phyloP scores from a whole-genome alignment of 2,797 vertebrate species.

The Threskiornis aethiopicus region DNA sequence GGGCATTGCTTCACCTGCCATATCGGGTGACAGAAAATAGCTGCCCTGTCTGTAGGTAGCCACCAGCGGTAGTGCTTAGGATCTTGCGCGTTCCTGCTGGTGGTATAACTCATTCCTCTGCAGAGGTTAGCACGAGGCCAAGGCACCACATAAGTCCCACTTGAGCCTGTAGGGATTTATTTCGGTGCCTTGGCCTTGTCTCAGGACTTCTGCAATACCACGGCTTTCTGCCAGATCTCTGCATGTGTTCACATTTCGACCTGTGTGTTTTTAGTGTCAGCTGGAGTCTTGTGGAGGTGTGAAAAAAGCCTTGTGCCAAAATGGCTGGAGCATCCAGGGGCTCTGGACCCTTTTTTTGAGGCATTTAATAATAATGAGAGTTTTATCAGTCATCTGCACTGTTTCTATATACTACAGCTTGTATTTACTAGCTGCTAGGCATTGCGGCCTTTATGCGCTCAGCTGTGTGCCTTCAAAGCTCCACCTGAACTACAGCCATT shows the following conservation, averaged over 20 bases:
- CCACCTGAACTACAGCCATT: background rate
- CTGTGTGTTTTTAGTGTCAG: conserved; percentile 35
- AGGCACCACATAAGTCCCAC: conserved; percentile 41
- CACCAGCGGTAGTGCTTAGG: background rate
- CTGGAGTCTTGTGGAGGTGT: background rate
- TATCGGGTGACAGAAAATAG: background rate
- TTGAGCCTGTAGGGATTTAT: conserved; percentile 50
- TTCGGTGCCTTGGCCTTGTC: conserved; percentile 47
- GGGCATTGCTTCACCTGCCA: conserved; percentile 39
- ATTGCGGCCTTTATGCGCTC: background rate
- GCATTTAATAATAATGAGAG: background rate
- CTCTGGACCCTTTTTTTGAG: background rate
- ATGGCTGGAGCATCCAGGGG: background rate
- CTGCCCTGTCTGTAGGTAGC: background rate
- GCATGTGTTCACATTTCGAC: background rate
- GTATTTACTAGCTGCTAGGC: background rate
- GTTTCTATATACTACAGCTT: background rate
- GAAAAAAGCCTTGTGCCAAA: conserved; percentile 10
- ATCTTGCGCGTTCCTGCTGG: background rate
- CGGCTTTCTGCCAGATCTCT: conserved; percentile 5
- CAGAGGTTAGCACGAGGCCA: conserved; percentile 14
- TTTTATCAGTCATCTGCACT: background rate
- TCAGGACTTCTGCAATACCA: conserved; percentile 43
- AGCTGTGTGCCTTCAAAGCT: background rate
- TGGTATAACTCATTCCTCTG: background rate